phyloP scores from a whole-genome alignment of 2,113 vertebrate genomes.

The Hassar affinis region DNA sequence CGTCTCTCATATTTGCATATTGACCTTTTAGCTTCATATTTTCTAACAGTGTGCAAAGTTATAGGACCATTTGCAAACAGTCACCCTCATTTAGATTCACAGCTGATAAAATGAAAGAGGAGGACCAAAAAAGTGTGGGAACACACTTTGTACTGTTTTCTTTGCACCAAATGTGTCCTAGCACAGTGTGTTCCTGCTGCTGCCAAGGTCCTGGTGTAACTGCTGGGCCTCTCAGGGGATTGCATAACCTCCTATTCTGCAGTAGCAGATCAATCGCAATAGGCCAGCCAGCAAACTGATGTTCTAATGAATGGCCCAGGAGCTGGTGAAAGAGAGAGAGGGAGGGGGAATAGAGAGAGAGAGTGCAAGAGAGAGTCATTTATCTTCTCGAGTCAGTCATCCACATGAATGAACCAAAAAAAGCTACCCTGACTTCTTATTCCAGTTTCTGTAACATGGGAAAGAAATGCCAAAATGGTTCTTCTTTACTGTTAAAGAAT shows the following conservation, averaged over 20 bases:
- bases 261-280: conserved; percentile 45
- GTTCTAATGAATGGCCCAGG: conserved; percentile 27
- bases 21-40: background rate
- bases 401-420: conserved; percentile 38
- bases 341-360: background rate
- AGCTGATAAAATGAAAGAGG: background rate
- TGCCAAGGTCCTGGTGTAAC: conserved; percentile 1
- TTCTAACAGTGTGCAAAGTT: background rate
- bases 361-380: conserved; percentile 8
- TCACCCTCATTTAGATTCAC: conserved; percentile 9
- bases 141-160: conserved; percentile 9
- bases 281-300: conserved; percentile 36
- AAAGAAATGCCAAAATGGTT: background rate
- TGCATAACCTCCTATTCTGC: conserved; percentile 45
- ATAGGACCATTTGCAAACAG: background rate
- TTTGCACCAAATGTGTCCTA: conserved; percentile 21
- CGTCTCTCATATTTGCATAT: background rate
- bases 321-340: background rate
- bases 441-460: background rate
- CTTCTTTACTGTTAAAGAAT: background rate
- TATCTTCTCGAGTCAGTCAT: conserved; percentile 18
- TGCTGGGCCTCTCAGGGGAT: conserved; percentile 39
- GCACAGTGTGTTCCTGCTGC: conserved; percentile 27
- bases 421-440: conserved; percentile 2
- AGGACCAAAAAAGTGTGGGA: background rate